These are phyloP conservation scores for Cryptoprocta ferox DNA, from an alignment of 2,797 vertebrate genomes.

Conservation along the genomic window DNA sequence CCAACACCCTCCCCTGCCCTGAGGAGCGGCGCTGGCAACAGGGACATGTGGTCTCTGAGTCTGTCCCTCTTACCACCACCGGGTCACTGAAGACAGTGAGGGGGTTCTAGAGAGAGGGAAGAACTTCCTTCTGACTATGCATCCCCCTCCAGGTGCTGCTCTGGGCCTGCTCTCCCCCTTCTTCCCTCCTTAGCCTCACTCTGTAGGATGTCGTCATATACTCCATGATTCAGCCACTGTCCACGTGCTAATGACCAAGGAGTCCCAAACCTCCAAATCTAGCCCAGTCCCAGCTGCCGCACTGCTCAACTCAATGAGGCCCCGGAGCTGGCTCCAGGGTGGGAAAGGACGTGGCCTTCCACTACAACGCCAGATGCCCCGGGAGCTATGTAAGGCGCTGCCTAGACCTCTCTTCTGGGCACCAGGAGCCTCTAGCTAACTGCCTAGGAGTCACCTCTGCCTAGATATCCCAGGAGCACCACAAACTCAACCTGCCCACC, in stretches of 20 bases:
- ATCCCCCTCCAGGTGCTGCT: background rate
- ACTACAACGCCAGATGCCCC: background rate
- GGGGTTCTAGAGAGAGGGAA: background rate
- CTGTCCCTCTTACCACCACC: background rate
- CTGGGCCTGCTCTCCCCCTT: background rate
- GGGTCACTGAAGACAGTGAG: background rate
- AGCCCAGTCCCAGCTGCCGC: background rate
- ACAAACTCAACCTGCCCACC: background rate
- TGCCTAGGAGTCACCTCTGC: background rate
- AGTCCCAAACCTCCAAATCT: background rate
- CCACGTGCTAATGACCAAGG: background rate
- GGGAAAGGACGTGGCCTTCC: background rate
- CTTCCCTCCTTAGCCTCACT: background rate
- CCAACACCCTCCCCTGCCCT: background rate
- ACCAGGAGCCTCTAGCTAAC: background rate
- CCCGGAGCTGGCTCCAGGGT: background rate
- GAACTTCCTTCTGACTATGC: background rate
- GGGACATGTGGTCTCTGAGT: accelerated
- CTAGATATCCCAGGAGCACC: background rate
- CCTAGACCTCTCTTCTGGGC: background rate
- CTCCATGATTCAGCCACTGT: background rate
- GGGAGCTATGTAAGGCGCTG: background rate
- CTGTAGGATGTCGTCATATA: background rate
- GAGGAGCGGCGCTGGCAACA: background rate
- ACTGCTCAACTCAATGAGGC: background rate